Evolutionary conservation across 1,140 invertebrate species (phyloP).

Genomic region (Bombus huntii): DNA sequence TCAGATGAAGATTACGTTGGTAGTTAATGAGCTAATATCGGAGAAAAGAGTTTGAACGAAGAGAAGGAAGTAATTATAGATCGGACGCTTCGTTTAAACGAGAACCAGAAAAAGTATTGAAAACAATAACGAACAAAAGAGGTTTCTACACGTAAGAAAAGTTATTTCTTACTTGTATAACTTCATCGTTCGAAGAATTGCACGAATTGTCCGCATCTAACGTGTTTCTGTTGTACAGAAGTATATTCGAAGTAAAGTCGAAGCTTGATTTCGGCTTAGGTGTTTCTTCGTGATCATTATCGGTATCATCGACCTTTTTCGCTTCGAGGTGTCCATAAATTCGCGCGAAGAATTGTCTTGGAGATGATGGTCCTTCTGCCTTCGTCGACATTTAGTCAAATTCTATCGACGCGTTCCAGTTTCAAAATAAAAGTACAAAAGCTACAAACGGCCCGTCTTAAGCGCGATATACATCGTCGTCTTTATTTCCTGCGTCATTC

Average conservation of each 20-base stretch:
- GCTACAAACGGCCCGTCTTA: neutral
- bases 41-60: neutral
- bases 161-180: slow-evolving; percentile 28
- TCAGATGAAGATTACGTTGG: neutral
- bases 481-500: neutral
- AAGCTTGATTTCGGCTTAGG: slow-evolving; percentile 27
- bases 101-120: neutral
- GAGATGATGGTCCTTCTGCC: slow-evolving; percentile 84
- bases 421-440: neutral
- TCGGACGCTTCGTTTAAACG: neutral
- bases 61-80: neutral
- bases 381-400: slow-evolving; percentile 72
- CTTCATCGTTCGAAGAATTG: slow-evolving; percentile 9
- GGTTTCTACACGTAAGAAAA: neutral
- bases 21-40: neutral
- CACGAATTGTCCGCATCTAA: neutral
- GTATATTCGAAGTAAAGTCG: slow-evolving; percentile 35
- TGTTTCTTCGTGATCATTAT: slow-evolving; percentile 47
- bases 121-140: neutral
- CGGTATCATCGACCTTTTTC: slow-evolving; percentile 61
- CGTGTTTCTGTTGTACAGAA: neutral
- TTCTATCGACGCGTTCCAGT: neutral
- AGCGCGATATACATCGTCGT: neutral
- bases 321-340: slow-evolving; percentile 86
- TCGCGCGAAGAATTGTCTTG: slow-evolving; percentile 86